Conservation (phyloP, 1,140 invertebrate species). For the Octopus sinensis region DNA sequence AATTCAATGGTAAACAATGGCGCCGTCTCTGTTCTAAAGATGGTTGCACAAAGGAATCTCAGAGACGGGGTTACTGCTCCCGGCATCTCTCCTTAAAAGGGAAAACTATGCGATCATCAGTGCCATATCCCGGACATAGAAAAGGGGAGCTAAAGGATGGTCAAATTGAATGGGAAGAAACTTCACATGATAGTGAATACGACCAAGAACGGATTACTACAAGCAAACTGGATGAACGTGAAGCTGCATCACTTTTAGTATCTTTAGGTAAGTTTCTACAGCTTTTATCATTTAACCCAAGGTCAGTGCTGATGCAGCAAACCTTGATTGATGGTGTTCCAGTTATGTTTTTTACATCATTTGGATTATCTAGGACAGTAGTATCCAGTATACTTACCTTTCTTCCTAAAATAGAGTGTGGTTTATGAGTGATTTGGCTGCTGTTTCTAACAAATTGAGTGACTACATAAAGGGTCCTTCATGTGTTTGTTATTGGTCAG, state of each 20-base stretch:
- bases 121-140: slow-evolving; percentile 37
- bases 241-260: slow-evolving; percentile 94
- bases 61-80: slow-evolving; percentile 92
- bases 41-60: slow-evolving; percentile 96
- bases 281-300: no score
- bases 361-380: no score
- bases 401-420: no score
- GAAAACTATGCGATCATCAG: slow-evolving; percentile 54
- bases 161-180: slow-evolving; percentile 76
- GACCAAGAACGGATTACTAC: slow-evolving; percentile 50
- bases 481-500: no score
- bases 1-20: slow-evolving; percentile 99
- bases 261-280: slow-evolving; percentile 62
- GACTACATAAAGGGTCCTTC: no score
- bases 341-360: no score
- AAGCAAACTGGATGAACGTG: slow-evolving; percentile 74
- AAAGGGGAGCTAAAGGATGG: slow-evolving; percentile 58
- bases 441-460: no score
- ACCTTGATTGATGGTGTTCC: no score
- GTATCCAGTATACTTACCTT: no score
- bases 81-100: slow-evolving; percentile 88
- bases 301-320: no score
- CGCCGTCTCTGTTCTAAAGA: slow-evolving; percentile 90
- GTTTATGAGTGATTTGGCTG: no score
- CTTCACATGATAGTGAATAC: slow-evolving; percentile 29